These are phyloP conservation scores for Chymomyza costata DNA, from an alignment of 1,140 invertebrate species.

Conservation along the genomic window DNA sequence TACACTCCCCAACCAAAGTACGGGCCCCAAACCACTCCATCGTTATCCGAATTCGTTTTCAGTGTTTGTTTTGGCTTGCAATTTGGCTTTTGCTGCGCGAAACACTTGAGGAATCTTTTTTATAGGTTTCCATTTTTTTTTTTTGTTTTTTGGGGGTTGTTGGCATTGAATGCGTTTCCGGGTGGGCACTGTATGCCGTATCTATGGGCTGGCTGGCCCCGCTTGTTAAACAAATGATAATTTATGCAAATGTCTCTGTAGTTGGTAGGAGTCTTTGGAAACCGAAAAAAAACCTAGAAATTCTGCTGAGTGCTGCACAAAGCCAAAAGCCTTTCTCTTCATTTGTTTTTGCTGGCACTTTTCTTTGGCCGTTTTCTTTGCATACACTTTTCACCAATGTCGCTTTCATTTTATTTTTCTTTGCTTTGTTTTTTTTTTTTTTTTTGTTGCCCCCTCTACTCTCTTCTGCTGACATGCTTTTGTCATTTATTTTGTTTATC, in stretches of 20 bases:
- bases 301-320: constrained; percentile 60
- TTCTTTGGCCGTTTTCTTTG: no score
- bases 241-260: constrained; percentile 72
- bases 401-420: neutral
- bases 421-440: constrained; percentile 14
- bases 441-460: constrained; percentile 1
- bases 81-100: constrained; percentile 5
- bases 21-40: constrained; percentile 1
- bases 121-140: constrained; percentile 3
- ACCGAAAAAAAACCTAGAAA: constrained; percentile 22
- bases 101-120: constrained; percentile 1
- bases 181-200: no score
- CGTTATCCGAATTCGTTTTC: constrained; percentile 16
- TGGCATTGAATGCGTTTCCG: no score
- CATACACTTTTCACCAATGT: constrained; percentile 5
- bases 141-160: constrained; percentile 15
- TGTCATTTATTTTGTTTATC: constrained; percentile 73
- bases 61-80: no score
- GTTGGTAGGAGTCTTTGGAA: constrained; percentile 36
- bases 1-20: no score
- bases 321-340: constrained; percentile 39
- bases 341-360: no score
- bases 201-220: no score
- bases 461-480: constrained; percentile 66
- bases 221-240: constrained; percentile 66